These are phyloP conservation scores for Drosophila pallidifrons DNA, from an alignment of 1,140 invertebrate species.

Conservation along the genomic window DNA sequence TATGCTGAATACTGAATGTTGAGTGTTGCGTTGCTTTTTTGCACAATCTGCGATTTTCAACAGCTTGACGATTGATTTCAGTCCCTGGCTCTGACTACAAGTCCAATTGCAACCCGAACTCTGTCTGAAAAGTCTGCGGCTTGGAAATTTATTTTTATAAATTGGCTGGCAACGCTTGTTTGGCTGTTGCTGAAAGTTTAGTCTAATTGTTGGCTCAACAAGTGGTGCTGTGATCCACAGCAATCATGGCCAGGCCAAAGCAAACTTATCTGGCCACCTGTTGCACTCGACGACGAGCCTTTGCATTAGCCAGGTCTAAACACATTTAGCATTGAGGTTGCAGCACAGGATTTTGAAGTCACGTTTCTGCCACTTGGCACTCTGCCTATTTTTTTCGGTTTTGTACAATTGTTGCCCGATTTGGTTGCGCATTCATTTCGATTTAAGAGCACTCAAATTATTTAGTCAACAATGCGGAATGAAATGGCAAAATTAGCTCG, in stretches of 20 bases:
- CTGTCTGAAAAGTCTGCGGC: slow-evolving; percentile 7
- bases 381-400: slow-evolving; percentile 50
- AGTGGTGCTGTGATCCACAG: slow-evolving; percentile 39
- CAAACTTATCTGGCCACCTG: slow-evolving; percentile 75
- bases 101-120: background rate
- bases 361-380: slow-evolving; percentile 80
- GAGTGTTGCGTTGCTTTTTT: slow-evolving; percentile 61
- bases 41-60: slow-evolving; percentile 76
- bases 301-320: slow-evolving; percentile 36
- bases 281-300: slow-evolving; percentile 49
- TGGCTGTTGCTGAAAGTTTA: slow-evolving; percentile 69
- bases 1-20: slow-evolving; percentile 30
- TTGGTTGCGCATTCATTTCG: slow-evolving; percentile 38
- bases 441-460: slow-evolving; percentile 39
- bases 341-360: slow-evolving; percentile 69
- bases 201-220: slow-evolving; percentile 79
- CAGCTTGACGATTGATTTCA: slow-evolving; percentile 80
- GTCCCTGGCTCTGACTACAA: slow-evolving; percentile 27
- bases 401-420: slow-evolving; percentile 39
- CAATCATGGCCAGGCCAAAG: slow-evolving; percentile 37
- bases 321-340: slow-evolving; percentile 10
- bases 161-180: slow-evolving; percentile 68
- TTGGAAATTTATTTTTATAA: slow-evolving; percentile 57
- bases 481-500: slow-evolving; percentile 24
- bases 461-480: slow-evolving; percentile 46